Evolutionary conservation across 2,888 invertebrate species (phyloP), one percentile per base, ranked within the genome.

Genomic region (Cataglyphis albicans): DNA sequence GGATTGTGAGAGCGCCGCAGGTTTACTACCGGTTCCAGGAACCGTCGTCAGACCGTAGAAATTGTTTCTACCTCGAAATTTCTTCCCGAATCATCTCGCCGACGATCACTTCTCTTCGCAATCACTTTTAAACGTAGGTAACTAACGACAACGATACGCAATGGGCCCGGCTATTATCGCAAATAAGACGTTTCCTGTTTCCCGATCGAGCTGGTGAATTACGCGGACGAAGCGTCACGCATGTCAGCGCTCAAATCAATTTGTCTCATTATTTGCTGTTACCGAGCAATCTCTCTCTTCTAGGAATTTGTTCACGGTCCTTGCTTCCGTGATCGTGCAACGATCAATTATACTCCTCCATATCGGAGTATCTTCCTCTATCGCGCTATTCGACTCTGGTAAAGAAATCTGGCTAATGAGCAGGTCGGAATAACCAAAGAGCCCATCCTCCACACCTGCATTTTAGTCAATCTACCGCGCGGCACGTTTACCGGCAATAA

Each of bases 401-500:
- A 18, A 57, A 76, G 48, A 80, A 82, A 75, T 74, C 75, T 52
- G 35, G 44, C 44, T 70, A 57, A 64, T 57, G 74, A 44, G 59
- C 52, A 38, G 48, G 52, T 57, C 48, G 63, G 57, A 44, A 59
- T 72, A 80, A 59, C 25, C n/a, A 59, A 59, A 59, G 64, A 78
- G 64, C 64, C 57, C 80, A 74, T 55, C 75, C 86, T 82, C 63
- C 75, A 86, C 68, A 76, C 59, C 68, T n/a, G 68, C 57, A 78
- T 81, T 84, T 86, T 74, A 80, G 74, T 52, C 75, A 61, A 84
- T 89, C 70, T 83, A 70, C 83, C 64, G 85, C 68, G 55, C 78
- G 82, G 83, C 88, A 85, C 84, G 75, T 82, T 72, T 86, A 88
- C 89, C 83, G 83, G 92, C 91, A 92, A 91, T 90, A 91, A 91